Base-by-base conservation (phyloP, 2,888 invertebrate species). In the Malacosoma neustria region DNA sequence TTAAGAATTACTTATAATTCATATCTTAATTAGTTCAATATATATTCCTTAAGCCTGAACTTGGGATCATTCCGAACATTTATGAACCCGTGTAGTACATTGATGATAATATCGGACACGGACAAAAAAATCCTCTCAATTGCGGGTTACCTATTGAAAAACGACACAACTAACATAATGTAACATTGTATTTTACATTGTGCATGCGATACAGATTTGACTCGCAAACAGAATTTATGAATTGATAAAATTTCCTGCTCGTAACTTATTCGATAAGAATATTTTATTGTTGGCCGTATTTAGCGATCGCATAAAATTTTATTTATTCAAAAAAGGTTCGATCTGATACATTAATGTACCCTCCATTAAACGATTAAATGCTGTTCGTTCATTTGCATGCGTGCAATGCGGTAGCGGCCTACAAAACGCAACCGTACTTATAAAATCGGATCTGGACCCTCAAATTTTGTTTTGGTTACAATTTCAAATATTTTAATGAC, bases 301-400 rank as follows among this genome's bases (percentile, higher is more conserved):
- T 45, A 51, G 49, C 12, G 32, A 32, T 32, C n/a, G 6, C 12
- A 13, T 46, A 50, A 53, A 54, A 53, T 57, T 59, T 54, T 61
- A 46, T 59, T 58, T 58, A 51, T 48, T 43, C 41, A 43, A 57
- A 54, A 68, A 68, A 63, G 56, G 60, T 64, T 66, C 60, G 54
- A 75, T 74, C 73, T 62, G 74, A 75, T 75, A 73, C 72, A 72
- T 71, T 74, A 76, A 72, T 73, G 66, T 64, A 68, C 67, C 68
- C 68, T 71, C 72, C 74, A 76, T 73, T 75, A 73, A 74, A 77
- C 71, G 75, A 76, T 76, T 77, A 74, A 79, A 69, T 65, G 67
- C 68, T 69, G 69, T 67, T 65, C 71, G 62, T 72, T 75, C 75
- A 77, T 76, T 73, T 79, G 75, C 73, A 79, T 79, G 73, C 73